These are phyloP conservation scores for Polydrusus pterygomalis DNA, from an alignment of 2,888 invertebrate genomes.

Conservation along the genomic window DNA sequence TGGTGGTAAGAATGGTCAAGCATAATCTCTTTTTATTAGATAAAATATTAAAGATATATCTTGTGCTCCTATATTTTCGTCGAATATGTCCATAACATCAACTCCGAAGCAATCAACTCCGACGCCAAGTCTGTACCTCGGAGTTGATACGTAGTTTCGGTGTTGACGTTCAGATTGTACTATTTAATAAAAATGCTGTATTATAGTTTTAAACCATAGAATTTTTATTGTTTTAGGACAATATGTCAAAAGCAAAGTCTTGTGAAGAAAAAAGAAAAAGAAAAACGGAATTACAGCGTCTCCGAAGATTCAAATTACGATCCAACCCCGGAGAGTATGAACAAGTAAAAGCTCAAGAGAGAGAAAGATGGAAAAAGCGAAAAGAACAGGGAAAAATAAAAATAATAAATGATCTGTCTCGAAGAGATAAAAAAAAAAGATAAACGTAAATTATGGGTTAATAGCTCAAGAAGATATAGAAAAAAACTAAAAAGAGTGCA, in stretches of 20 bases:
- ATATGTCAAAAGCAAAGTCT: not conserved
- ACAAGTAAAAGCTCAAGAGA: too few relatives aligned
- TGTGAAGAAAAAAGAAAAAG: slow-evolving; percentile 8
- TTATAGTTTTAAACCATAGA: not conserved
- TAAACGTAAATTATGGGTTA: not conserved
- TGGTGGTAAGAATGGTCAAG: too few relatives aligned
- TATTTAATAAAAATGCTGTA: not conserved
- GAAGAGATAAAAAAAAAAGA: slow-evolving; percentile 12
- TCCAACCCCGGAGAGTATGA: slow-evolving; percentile 8
- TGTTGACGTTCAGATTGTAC: too few relatives aligned
- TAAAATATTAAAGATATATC: too few relatives aligned
- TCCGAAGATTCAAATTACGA: slow-evolving; percentile 9
- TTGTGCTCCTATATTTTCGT: too few relatives aligned
- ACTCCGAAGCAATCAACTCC: too few relatives aligned
- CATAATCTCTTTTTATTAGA: too few relatives aligned
- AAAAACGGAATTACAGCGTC: slow-evolving; percentile 25
- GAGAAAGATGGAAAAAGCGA: slow-evolving; percentile 22
- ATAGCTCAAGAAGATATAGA: slow-evolving; percentile 16
- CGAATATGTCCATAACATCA: too few relatives aligned
- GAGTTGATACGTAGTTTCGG: not conserved
- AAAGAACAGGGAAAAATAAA: slow-evolving; percentile 19
- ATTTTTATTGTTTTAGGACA: not conserved
- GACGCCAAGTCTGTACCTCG: too few relatives aligned
- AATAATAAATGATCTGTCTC: slow-evolving; percentile 8
- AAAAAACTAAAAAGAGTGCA: too few relatives aligned